These are phyloP conservation scores for Tychaedon coryphoeus DNA, from an alignment of 2,113 vertebrate genomes.

Conservation along the genomic window DNA sequence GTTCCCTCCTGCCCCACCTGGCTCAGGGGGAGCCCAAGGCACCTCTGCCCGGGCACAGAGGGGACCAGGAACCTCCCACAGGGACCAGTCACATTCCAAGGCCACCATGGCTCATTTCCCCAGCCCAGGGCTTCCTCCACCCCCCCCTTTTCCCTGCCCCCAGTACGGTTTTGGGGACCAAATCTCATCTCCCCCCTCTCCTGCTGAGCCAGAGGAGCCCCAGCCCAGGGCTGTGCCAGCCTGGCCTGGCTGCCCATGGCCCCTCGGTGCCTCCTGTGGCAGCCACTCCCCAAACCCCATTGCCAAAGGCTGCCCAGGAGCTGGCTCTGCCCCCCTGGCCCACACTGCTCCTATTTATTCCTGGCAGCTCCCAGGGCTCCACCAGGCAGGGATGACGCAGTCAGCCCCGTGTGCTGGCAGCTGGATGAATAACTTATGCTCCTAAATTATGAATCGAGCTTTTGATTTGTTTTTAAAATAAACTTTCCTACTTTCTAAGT, in stretches of 20 bases:
- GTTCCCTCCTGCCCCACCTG: background rate
- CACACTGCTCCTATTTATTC: background rate
- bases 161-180: background rate
- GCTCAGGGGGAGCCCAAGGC: background rate
- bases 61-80: background rate
- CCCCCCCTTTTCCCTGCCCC: background rate
- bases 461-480: constrained; percentile 51
- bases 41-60: background rate
- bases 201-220: background rate
- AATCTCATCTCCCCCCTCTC: accelerated
- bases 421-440: background rate
- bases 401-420: background rate
- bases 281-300: accelerated
- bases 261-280: background rate
- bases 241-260: background rate
- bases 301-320: background rate
- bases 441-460: constrained; percentile 44
- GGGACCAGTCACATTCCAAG: background rate
- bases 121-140: background rate
- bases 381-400: background rate
- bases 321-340: background rate
- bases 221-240: background rate
- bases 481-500: constrained; percentile 48
- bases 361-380: background rate
- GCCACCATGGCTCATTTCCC: accelerated